Evolutionary conservation across 92 coral and sea anemone genomes (phyloP).

Genomic region (Montipora capitata): DNA sequence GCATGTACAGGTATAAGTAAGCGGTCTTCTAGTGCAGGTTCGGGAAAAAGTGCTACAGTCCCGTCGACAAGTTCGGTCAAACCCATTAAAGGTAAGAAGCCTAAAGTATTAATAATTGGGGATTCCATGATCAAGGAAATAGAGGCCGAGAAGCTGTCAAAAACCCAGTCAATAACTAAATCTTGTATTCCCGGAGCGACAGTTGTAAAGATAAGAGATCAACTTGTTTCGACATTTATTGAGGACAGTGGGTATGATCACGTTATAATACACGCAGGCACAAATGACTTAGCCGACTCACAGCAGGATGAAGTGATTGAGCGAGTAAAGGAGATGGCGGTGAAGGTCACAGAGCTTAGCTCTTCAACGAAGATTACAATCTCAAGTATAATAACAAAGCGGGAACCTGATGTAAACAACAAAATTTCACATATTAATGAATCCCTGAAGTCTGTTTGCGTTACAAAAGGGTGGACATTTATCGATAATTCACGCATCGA

Average conservation of each 20-base stretch:
- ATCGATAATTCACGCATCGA: not conserved
- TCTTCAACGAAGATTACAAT: not conserved
- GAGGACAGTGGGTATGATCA: too few species aligned
- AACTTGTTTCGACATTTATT: too few species aligned
- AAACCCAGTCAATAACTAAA: not conserved
- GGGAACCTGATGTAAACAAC: not conserved
- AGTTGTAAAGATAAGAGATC: too few species aligned
- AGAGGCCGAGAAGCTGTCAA: not conserved
- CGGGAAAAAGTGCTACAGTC: constrained; percentile 15
- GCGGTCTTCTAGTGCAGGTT: constrained; percentile 5
- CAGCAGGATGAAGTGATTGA: not conserved
- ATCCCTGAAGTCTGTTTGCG: not conserved
- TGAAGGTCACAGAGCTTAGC: not conserved
- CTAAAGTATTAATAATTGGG: not conserved
- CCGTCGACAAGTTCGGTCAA: constrained; percentile 3
- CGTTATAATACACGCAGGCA: not conserved
- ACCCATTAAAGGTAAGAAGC: constrained; percentile 22
- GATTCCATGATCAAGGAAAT: not conserved
- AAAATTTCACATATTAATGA: not conserved
- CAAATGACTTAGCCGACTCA: not conserved
- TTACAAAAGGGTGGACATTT: not conserved
- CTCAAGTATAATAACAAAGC: not conserved
- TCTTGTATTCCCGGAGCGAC: not conserved
- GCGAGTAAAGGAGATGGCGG: not conserved
- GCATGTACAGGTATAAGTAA: constrained; percentile 20